Conservation (phyloP, 2,797 vertebrate species). For the Malacoctenus gilli region DNA sequence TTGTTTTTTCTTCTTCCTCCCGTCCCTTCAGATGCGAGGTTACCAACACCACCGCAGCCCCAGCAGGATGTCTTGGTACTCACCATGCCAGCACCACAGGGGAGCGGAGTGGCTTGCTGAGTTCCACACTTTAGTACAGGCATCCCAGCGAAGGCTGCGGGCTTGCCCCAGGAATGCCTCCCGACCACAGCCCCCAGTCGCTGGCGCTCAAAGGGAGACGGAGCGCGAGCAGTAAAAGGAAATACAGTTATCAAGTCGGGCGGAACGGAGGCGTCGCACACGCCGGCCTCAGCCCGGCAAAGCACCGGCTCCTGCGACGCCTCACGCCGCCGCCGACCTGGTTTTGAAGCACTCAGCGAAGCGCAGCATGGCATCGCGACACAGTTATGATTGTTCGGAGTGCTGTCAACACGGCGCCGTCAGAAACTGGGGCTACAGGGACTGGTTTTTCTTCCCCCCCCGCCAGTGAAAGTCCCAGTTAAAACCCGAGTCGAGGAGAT, state of each 20-base stretch:
- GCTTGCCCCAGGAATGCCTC: constrained; percentile 76
- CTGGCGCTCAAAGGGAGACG: constrained; percentile 61
- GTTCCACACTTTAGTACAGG: constrained; percentile 71
- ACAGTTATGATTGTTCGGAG: too few species aligned
- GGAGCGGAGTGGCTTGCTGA: constrained; percentile 69
- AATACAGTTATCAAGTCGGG: constrained; percentile 43
- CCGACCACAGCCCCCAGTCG: constrained; percentile 69
- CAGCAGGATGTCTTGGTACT: constrained; percentile 74
- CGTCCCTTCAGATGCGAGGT: constrained; percentile 58
- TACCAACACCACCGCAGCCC: constrained; percentile 76
- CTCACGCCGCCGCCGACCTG: too few species aligned
- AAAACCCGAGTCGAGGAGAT: constrained; percentile 40
- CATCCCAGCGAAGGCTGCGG: constrained; percentile 69
- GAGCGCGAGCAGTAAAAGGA: too few species aligned
- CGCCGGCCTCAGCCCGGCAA: too few species aligned
- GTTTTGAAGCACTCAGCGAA: too few species aligned
- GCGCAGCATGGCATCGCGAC: too few species aligned
- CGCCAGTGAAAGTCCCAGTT: constrained; percentile 41
- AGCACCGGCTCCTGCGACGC: too few species aligned
- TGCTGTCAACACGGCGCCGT: too few species aligned
- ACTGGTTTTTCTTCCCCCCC: too few species aligned
- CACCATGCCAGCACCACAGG: constrained; percentile 76
- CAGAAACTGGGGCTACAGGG: too few species aligned
- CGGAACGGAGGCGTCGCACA: too few species aligned
- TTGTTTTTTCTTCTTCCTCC: constrained; percentile 2